Conservation (phyloP, 2,113 vertebrate genomes). For the Bostrychus sinensis region DNA sequence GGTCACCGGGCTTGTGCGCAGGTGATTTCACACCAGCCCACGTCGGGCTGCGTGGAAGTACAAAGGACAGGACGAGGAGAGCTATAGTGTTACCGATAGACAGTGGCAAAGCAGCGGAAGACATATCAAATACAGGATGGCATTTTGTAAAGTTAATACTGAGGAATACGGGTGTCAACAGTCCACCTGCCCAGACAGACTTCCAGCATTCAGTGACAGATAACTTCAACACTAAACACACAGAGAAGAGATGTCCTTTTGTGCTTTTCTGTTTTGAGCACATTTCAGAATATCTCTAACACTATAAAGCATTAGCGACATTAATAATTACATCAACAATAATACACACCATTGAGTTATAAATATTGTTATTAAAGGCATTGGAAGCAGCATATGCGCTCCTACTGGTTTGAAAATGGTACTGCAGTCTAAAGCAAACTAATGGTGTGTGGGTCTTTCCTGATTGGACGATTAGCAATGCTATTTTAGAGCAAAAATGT, state of each 20-base stretch:
- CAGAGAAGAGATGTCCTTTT: background rate
- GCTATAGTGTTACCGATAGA: background rate
- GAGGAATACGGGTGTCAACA: background rate
- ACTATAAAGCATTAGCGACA: too few species aligned
- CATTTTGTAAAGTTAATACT: background rate
- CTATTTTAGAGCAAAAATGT: too few species aligned
- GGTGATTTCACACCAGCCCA: conserved; percentile 14
- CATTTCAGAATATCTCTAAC: too few species aligned
- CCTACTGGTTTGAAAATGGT: too few species aligned
- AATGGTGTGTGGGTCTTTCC: too few species aligned
- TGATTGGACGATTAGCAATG: too few species aligned
- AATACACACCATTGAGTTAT: too few species aligned
- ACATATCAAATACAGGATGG: background rate
- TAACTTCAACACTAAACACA: background rate
- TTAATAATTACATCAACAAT: too few species aligned
- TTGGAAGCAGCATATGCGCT: too few species aligned
- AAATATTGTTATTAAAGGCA: too few species aligned
- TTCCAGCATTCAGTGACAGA: background rate
- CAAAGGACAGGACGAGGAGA: background rate
- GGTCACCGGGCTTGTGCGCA: conserved; percentile 10
- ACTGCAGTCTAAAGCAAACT: too few species aligned
- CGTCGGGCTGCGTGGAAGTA: conserved; percentile 14
- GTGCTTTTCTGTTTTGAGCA: background rate
- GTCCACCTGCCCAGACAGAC: conserved; percentile 2
- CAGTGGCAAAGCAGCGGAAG: background rate